These are phyloP conservation scores for Prorops nasuta DNA, from an alignment of 1,140 invertebrate species.

Conservation along the genomic window DNA sequence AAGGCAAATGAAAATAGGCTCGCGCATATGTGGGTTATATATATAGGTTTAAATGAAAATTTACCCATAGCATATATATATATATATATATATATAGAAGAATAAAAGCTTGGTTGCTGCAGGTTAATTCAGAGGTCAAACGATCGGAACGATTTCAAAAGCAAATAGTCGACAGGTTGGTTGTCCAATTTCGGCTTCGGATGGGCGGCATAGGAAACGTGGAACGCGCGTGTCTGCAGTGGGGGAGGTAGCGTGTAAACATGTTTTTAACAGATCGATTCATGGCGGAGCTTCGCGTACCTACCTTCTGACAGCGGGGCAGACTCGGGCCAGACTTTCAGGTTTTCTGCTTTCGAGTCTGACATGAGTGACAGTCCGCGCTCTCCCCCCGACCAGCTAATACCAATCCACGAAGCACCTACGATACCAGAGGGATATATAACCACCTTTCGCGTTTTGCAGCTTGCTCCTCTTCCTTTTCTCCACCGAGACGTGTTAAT, in stretches of 20 bases:
- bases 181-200: slow-evolving; percentile 14
- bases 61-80: too few species aligned
- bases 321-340: slow-evolving; percentile 20
- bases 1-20: too few species aligned
- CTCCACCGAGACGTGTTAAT: slow-evolving; percentile 54
- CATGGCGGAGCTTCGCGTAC: slow-evolving; percentile 13
- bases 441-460: slow-evolving; percentile 45
- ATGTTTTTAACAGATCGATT: slow-evolving; percentile 38
- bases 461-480: slow-evolving; percentile 27
- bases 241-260: slow-evolving; percentile 34
- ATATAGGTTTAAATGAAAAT: too few species aligned
- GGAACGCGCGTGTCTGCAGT: slow-evolving; percentile 3
- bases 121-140: too few species aligned
- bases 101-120: too few species aligned
- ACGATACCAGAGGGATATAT: slow-evolving; percentile 22
- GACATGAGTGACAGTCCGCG: slow-evolving; percentile 29
- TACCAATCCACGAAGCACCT: slow-evolving; percentile 47
- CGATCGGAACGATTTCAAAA: not conserved
- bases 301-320: slow-evolving; percentile 20
- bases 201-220: not conserved
- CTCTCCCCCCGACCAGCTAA: slow-evolving; percentile 50
- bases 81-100: too few species aligned
- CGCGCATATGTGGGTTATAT: too few species aligned
- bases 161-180: slow-evolving; percentile 7
- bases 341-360: slow-evolving; percentile 14